Percentiles rank a stretch among this genome's conserved stretches.
Evolutionary conservation across 2,797 vertebrate species (phyloP).

Genomic region (Cercopithecus neglectus): DNA sequence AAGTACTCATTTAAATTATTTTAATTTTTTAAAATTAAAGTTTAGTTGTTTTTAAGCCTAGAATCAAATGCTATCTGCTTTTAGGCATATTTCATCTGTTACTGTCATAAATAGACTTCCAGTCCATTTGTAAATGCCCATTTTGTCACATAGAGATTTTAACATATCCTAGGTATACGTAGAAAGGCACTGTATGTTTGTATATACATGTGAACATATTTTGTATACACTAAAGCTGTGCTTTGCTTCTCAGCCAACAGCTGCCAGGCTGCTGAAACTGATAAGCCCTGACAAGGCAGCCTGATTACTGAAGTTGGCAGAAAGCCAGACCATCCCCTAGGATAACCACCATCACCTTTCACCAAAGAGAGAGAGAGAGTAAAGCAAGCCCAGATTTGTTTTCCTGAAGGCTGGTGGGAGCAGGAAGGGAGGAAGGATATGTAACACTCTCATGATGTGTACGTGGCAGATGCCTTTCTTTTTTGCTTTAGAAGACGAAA

Average conservation of each 20-base stretch:
- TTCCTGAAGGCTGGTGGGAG: background rate
- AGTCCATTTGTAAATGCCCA: background rate
- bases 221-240: constrained; percentile 19
- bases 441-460: background rate
- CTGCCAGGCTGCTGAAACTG: constrained; percentile 39
- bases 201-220: background rate
- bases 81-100: background rate
- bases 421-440: background rate
- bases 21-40: background rate
- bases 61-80: background rate
- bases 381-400: constrained; percentile 61
- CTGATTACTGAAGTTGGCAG: constrained; percentile 44
- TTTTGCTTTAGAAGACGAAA: constrained; percentile 12
- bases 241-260: constrained; percentile 55
- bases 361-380: constrained; percentile 7
- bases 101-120: background rate
- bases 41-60: constrained; percentile 11
- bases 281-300: constrained; percentile 53
- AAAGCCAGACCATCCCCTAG: constrained; percentile 43
- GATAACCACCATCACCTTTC: constrained; percentile 59
- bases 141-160: background rate
- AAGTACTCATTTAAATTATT: constrained; percentile 18
- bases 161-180: background rate
- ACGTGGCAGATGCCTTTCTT: background rate
- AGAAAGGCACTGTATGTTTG: background rate